phyloP scores from a whole-genome alignment of 2,113 vertebrate genomes.

The Scortum barcoo region DNA sequence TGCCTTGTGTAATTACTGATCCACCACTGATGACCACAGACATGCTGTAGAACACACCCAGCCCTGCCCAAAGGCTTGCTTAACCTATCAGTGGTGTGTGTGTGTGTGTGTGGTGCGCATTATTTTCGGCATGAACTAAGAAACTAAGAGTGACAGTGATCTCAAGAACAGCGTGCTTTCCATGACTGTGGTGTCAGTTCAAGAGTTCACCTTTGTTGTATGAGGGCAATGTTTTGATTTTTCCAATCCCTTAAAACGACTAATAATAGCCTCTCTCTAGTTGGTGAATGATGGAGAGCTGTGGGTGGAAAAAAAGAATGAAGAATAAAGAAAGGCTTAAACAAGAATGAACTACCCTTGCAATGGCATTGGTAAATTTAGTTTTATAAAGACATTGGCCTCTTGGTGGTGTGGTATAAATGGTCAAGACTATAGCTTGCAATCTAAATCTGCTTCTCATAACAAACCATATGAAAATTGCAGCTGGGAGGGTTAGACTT shows the following conservation, averaged over 20 bases:
- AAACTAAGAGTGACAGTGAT: slow-evolving; percentile 33
- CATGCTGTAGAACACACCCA: slow-evolving; percentile 70
- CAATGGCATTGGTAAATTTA: not conserved
- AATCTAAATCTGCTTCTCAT: not conserved
- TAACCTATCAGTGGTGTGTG: slow-evolving; percentile 38
- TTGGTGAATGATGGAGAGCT: not conserved
- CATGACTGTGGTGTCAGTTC: not conserved
- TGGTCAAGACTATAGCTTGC: not conserved
- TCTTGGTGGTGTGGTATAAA: not conserved
- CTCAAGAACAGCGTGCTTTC: not conserved
- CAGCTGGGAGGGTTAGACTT: slow-evolving; percentile 23
- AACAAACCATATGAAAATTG: not conserved
- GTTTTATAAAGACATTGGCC: not conserved
- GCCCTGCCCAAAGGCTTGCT: slow-evolving; percentile 59
- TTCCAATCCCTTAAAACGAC: not conserved
- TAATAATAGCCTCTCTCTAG: not conserved
- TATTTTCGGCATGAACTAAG: slow-evolving; percentile 9
- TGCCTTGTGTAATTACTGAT: slow-evolving; percentile 65
- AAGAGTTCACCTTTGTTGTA: not conserved
- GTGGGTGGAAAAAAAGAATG: not conserved
- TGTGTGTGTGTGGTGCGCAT: slow-evolving; percentile 14
- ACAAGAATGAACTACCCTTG: not conserved
- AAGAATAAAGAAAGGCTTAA: not conserved
- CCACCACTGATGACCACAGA: slow-evolving; percentile 69
- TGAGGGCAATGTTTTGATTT: not conserved